A percentile compares a stretch with the other conserved stretches of the same genome.
These are phyloP conservation scores for Panulirus ornatus DNA, from an alignment of 1,140 invertebrate species.

Conservation along the genomic window DNA sequence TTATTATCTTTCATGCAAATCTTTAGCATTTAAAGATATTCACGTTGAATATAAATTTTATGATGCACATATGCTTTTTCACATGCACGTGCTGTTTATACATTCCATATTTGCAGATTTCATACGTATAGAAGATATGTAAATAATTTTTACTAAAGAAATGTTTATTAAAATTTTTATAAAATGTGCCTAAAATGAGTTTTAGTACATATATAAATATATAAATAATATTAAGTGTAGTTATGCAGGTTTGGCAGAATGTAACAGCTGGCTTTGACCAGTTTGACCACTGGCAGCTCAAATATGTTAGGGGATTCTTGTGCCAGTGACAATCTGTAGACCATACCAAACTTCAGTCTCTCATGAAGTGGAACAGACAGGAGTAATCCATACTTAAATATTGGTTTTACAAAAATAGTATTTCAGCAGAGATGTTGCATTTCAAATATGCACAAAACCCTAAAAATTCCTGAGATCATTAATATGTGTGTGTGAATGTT, in stretches of 20 bases:
- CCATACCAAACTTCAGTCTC: background rate
- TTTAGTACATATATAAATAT: conserved; percentile 52
- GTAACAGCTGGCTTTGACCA: conserved; percentile 5
- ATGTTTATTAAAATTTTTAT: conserved; percentile 71
- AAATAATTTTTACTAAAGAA: conserved; percentile 67
- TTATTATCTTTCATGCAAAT: conserved; percentile 39
- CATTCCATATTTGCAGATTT: conserved; percentile 71
- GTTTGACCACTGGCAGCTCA: conserved; percentile 64
- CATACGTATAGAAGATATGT: conserved; percentile 58
- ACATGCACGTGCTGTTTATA: conserved; percentile 64
- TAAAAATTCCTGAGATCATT: background rate
- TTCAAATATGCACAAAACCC: background rate
- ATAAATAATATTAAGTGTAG: conserved; percentile 21
- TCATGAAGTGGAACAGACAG: background rate
- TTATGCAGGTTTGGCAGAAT: conserved; percentile 37
- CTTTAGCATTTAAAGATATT: conserved; percentile 44
- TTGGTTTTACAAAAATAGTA: background rate
- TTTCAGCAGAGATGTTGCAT: background rate
- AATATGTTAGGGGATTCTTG: conserved; percentile 52
- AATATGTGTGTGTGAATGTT: background rate
- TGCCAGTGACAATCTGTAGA: conserved; percentile 15
- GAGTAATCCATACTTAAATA: background rate
- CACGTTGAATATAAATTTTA: conserved; percentile 39
- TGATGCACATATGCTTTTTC: conserved; percentile 56
- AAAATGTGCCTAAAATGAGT: conserved; percentile 57